Evolutionary conservation across 2,797 vertebrate genomes (phyloP).

Genomic region (Mus minutoides): DNA sequence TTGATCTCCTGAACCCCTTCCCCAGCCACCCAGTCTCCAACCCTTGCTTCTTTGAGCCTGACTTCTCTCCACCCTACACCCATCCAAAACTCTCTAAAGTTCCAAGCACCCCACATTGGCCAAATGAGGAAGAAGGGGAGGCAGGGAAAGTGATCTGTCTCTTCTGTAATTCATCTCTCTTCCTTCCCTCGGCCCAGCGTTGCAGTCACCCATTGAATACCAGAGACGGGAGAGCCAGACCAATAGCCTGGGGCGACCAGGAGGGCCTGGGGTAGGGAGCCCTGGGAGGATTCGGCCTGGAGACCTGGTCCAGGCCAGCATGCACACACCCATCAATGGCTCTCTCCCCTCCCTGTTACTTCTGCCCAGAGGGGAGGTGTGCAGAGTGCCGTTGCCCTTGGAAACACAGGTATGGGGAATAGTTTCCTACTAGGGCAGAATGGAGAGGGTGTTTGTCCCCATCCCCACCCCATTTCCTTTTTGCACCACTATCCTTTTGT

Average conservation of each 20-base stretch:
- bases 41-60: background rate
- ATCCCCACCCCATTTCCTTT: background rate
- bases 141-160: background rate
- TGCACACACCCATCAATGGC: conserved; percentile 87
- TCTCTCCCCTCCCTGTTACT: conserved; percentile 93
- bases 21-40: background rate
- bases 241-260: conserved; percentile 92
- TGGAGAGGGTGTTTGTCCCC: background rate
- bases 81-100: background rate
- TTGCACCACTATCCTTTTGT: background rate
- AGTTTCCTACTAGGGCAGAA: background rate
- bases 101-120: background rate
- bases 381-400: conserved; percentile 48
- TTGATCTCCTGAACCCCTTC: background rate
- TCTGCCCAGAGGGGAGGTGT: conserved; percentile 84
- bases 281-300: conserved; percentile 86
- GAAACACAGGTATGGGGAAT: conserved; percentile 76
- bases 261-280: conserved; percentile 79
- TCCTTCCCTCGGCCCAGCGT: conserved; percentile 85
- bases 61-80: background rate
- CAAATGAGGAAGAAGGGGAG: background rate
- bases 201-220: conserved; percentile 97
- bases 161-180: background rate
- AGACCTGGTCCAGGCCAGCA: conserved; percentile 86
- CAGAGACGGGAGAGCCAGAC: conserved; percentile 95